Conservation (phyloP, 2,888 invertebrate genomes). For the Drosophila parthenogenetica region DNA sequence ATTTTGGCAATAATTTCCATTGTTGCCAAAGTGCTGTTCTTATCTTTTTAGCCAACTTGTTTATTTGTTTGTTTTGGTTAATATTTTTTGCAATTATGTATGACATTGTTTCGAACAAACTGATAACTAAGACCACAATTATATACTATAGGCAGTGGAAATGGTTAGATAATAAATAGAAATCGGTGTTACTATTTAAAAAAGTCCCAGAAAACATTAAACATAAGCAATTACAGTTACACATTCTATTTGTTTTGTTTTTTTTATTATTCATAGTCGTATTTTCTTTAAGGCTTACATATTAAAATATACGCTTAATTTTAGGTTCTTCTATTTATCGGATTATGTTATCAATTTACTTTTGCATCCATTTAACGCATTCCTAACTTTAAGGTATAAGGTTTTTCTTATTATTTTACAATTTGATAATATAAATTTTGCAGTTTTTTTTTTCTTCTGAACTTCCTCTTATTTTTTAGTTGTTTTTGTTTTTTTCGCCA, state of each 20-base stretch:
- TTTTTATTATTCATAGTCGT: constrained; percentile 76
- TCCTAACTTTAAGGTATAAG: constrained; percentile 63
- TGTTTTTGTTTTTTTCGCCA: constrained; percentile 25
- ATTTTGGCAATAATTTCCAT: constrained; percentile 41
- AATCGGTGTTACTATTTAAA: not conserved
- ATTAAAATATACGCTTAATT: constrained; percentile 78
- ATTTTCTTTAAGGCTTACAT: constrained; percentile 81
- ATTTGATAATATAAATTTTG: constrained; percentile 54
- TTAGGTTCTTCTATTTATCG: constrained; percentile 73
- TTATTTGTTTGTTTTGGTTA: constrained; percentile 13
- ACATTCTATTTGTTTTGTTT: constrained; percentile 41
- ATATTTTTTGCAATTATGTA: constrained; percentile 34
- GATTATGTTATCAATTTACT: constrained; percentile 66
- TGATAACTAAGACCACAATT: constrained; percentile 16
- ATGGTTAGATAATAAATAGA: constrained; percentile 4
- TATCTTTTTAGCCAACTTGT: constrained; percentile 37
- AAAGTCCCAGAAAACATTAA: not conserved
- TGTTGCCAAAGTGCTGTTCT: constrained; percentile 34
- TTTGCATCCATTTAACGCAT: constrained; percentile 46
- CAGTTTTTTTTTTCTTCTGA: no score
- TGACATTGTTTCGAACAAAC: constrained; percentile 14
- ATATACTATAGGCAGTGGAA: constrained; percentile 2
- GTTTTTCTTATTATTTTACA: constrained; percentile 46
- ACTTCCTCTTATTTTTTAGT: no score
- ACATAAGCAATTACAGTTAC: constrained; percentile 53